Base-by-base conservation (phyloP, 2,113 vertebrate genomes). In the Podocnemis expansa region DNA sequence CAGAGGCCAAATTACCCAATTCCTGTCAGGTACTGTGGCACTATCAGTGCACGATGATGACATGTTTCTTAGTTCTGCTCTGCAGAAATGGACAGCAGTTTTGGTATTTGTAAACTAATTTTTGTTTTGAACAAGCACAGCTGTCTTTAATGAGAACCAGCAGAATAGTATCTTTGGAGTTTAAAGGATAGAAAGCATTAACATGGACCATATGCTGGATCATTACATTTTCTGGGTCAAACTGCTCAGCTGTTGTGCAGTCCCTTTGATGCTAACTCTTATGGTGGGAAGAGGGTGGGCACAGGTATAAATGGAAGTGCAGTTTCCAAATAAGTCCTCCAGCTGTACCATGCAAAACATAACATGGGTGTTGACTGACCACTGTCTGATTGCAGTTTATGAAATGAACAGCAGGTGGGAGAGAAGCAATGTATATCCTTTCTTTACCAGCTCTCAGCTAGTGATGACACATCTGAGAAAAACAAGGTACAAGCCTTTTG, bases 401-500 rank as follows among this genome's bases (percentile, higher is more conserved):
- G 93, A 94, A 95, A 75, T 96, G 89, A 95, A 97, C 97, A 96
- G 97, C 97, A 97, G 97, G 97, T 96, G 98, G 97, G 89, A 93
- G 97, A 95, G 94, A 84, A 97, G 97, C 91, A 87, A 85, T 88
- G 90, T 96, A 89, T 95, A 97, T 97, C 89, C 78, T 94, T 91
- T 87, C 78, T 94, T 91, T 56, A 73, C 54, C 73, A 91, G 91
- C 78, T 94, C 94, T 84, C 96, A 91, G 88, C 51, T 85, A 89
- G 88, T 85, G 93, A 91, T 47, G 41, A 89, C 90, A 67, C 47
- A 45, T 82, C 80, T 79, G 82, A 95, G 75, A 84, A 91, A 34
- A 4, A 2, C 25, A 0, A n/a, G 81, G 34, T 55, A 12, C 41
- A 87, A 96, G 85, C 88, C 93, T 94, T 91, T 96, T 27, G 41